Percentiles rank a stretch among this genome's conserved stretches.
Evolutionary conservation across 2,888 invertebrate species (phyloP).

Genomic region (Uropetala carovei): DNA sequence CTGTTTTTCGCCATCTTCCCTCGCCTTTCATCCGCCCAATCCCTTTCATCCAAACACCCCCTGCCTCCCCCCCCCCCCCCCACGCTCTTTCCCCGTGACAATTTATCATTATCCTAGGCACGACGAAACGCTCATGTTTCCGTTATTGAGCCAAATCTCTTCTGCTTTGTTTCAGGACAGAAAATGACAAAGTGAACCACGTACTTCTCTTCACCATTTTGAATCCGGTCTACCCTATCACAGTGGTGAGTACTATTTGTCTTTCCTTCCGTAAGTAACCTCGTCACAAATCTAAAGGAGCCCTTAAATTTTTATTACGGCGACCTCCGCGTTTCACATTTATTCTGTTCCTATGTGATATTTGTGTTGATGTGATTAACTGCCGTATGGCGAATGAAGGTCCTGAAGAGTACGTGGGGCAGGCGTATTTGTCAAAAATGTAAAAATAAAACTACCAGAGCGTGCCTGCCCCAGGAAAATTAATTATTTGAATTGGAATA

Average conservation of each 20-base stretch:
- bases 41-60: neutral
- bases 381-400: no score
- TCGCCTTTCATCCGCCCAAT: neutral
- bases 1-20: neutral
- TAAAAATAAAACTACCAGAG: no score
- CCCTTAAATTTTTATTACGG: neutral
- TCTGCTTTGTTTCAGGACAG: constrained; percentile 78
- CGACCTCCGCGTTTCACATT: neutral
- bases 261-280: neutral
- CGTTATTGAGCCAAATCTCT: constrained; percentile 68
- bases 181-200: constrained; percentile 94
- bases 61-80: neutral
- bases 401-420: no score
- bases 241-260: constrained; percentile 90
- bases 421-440: no score
- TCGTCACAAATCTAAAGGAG: neutral
- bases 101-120: neutral
- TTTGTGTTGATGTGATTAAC: neutral
- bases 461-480: no score
- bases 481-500: no score
- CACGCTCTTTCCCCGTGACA: neutral
- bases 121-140: constrained; percentile 43
- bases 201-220: constrained; percentile 97
- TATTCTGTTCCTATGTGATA: neutral
- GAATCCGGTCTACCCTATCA: constrained; percentile 99